A percentile compares a stretch with the other conserved stretches of the same genome.
These are phyloP conservation scores for Brachionus plicatilis DNA, from an alignment of 1,140 invertebrate species.

Conservation along the genomic window DNA sequence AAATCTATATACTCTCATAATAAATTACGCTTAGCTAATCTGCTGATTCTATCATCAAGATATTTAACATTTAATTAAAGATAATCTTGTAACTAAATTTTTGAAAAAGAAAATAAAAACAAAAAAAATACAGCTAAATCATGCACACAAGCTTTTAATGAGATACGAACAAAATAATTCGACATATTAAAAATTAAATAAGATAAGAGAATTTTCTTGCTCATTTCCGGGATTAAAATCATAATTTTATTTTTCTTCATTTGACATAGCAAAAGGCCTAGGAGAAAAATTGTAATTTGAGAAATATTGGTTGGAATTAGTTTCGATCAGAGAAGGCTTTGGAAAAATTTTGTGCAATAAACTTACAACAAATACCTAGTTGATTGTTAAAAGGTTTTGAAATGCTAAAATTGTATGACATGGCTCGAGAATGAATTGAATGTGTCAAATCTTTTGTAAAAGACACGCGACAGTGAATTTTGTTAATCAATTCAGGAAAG, in stretches of 20 bases:
- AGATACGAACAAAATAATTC: neutral
- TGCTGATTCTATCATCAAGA: neutral
- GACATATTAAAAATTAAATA: neutral
- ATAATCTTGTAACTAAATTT: neutral
- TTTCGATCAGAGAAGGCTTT: neutral
- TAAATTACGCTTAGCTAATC: neutral
- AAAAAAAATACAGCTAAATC: neutral
- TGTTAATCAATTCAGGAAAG: too few species aligned
- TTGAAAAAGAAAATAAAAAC: neutral
- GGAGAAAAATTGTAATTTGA: neutral
- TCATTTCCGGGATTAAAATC: neutral
- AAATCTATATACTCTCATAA: neutral
- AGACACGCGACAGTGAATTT: too few species aligned
- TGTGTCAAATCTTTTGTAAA: too few species aligned
- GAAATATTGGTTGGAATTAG: neutral
- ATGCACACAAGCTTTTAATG: neutral
- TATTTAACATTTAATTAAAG: neutral
- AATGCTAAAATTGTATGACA: too few species aligned
- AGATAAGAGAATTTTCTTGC: neutral
- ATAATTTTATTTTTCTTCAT: neutral
- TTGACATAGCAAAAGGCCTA: neutral
- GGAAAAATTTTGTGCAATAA: too few species aligned
- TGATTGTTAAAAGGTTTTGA: too few species aligned
- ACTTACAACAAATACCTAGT: too few species aligned
- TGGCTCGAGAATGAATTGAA: too few species aligned